Percentiles rank a stretch among this genome's conserved stretches.
Conservation (phyloP, 1,140 invertebrate species). For the Semibalanus balanoides region DNA sequence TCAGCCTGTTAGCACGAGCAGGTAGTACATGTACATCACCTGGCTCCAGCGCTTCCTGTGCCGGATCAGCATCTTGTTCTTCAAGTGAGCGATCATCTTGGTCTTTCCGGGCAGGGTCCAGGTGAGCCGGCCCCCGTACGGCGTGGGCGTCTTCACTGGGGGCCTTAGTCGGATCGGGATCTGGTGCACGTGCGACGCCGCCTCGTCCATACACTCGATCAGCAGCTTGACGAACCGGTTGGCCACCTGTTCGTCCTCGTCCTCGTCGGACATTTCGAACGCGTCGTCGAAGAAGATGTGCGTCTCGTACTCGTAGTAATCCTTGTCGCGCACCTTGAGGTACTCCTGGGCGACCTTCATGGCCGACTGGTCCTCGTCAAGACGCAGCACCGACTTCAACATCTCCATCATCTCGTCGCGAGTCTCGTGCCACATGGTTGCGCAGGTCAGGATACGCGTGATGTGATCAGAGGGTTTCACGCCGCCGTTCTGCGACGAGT, state of each 20-base stretch:
- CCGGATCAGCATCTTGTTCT: conserved; percentile 92
- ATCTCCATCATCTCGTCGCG: conserved; percentile 46
- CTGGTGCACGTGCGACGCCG: conserved; percentile 87
- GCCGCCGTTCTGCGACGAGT: conserved; percentile 55
- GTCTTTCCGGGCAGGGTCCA: conserved; percentile 96
- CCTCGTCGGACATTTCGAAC: conserved; percentile 88
- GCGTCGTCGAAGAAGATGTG: conserved; percentile 99
- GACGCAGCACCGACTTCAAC: conserved; percentile 42
- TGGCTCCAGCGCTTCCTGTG: conserved; percentile 91
- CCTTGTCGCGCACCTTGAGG: conserved; percentile 44
- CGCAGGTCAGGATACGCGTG: conserved; percentile 77
- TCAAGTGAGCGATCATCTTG: conserved; percentile 92
- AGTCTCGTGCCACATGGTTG: conserved; percentile 55
- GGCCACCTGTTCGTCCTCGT: conserved; percentile 82
- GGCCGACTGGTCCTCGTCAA: conserved; percentile 49
- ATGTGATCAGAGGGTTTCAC: conserved; percentile 73
- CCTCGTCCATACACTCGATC: conserved; percentile 82
- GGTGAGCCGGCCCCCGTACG: conserved; percentile 84
- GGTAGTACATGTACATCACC: conserved; percentile 99
- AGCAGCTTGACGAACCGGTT: conserved; percentile 95
- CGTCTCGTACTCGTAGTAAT: conserved; percentile 57
- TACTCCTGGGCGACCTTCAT: conserved; percentile 45
- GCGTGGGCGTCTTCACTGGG: conserved; percentile 83
- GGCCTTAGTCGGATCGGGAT: conserved; percentile 76
- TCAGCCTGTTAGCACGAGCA: conserved; percentile 83